Conservation (phyloP, 2,113 vertebrate species). For the Corydoras sp. region DNA sequence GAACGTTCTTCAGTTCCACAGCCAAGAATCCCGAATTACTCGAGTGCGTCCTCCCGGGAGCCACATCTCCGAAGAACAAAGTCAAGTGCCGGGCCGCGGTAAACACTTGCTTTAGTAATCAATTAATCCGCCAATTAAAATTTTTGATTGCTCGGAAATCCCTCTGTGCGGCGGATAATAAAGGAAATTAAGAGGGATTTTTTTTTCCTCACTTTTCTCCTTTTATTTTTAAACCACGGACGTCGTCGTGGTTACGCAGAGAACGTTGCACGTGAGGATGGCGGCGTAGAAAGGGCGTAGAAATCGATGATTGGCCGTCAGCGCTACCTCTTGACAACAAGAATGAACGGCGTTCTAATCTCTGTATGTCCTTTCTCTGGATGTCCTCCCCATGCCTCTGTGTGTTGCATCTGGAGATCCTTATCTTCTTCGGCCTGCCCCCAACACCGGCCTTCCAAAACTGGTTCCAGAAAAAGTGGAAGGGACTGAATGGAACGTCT, state of each 20-base stretch:
- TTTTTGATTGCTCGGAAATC: conserved; percentile 14
- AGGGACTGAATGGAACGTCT: too few relatives aligned
- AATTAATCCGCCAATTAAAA: conserved; percentile 26
- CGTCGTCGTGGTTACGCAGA: neutral
- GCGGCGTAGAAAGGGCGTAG: too few relatives aligned
- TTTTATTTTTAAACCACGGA: neutral
- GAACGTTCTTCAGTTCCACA: neutral
- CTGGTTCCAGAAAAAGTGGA: too few relatives aligned
- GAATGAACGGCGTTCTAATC: too few relatives aligned
- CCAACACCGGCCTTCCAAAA: too few relatives aligned
- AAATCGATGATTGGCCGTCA: too few relatives aligned
- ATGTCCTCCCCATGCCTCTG: too few relatives aligned
- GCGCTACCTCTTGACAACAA: too few relatives aligned
- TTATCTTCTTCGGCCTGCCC: too few relatives aligned
- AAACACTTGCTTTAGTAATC: conserved; percentile 24
- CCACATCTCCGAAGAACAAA: conserved; percentile 12
- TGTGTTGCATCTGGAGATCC: too few relatives aligned
- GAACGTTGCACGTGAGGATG: neutral
- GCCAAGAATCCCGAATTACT: neutral
- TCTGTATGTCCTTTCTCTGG: too few relatives aligned
- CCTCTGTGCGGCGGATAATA: conserved; percentile 15
- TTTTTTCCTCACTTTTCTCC: neutral
- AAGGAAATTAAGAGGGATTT: neutral
- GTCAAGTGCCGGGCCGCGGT: conserved; percentile 3
- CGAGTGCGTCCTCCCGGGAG: neutral